Percentiles rank a stretch among this genome's conserved stretches.
phyloP scores from a whole-genome alignment of 2,888 invertebrate genomes.

The Cybosia mesomella region DNA sequence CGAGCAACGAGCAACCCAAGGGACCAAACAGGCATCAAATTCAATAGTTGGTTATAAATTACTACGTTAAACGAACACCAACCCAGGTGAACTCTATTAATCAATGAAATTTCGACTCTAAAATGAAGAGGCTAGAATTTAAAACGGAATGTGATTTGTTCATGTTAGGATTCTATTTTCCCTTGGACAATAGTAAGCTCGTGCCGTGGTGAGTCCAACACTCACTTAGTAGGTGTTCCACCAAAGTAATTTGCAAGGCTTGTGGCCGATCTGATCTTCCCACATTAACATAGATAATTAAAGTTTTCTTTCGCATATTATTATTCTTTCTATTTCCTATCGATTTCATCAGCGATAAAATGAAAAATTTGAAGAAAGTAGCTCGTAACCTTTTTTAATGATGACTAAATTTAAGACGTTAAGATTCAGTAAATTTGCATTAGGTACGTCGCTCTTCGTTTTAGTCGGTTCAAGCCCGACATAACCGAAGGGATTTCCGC shows the following conservation, averaged over 20 bases:
- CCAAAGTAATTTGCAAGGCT: slow-evolving; percentile 75
- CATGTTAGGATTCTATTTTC: slow-evolving; percentile 56
- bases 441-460: too few species aligned
- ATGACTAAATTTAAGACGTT: slow-evolving; percentile 23
- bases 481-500: too few species aligned
- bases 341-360: slow-evolving; percentile 37
- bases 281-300: slow-evolving; percentile 76
- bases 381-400: slow-evolving; percentile 18
- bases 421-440: not conserved
- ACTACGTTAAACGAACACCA: slow-evolving; percentile 74
- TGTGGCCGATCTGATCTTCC: slow-evolving; percentile 70
- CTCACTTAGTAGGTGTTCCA: slow-evolving; percentile 75
- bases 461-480: too few species aligned
- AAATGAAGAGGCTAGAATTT: slow-evolving; percentile 42
- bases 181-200: slow-evolving; percentile 54
- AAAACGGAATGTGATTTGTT: slow-evolving; percentile 39
- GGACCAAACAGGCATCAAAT: slow-evolving; percentile 81
- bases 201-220: slow-evolving; percentile 69
- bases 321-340: slow-evolving; percentile 51
- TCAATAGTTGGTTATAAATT: slow-evolving; percentile 84
- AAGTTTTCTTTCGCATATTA: slow-evolving; percentile 66
- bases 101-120: slow-evolving; percentile 71
- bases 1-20: slow-evolving; percentile 75
- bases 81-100: slow-evolving; percentile 59
- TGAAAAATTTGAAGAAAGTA: slow-evolving; percentile 36